Evolutionary conservation across 2,888 invertebrate species (phyloP), one percentile per base, ranked within the genome.

Genomic region (Thera britannica): DNA sequence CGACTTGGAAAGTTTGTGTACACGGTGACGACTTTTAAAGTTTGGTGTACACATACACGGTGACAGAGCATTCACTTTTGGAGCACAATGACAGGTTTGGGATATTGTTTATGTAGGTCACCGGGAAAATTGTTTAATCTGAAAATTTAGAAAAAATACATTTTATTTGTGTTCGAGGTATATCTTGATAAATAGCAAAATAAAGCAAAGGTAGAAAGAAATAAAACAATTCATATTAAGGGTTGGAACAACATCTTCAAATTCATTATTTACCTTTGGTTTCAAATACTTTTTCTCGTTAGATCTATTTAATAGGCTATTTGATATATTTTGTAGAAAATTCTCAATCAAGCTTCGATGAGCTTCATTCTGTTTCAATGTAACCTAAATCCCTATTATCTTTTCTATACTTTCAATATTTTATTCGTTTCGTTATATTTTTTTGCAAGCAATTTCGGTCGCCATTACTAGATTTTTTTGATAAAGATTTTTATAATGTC

Each of bases 161-260:
- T 41, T 41, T 23, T 41, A 7, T 41, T 41, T 3, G 41, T 41
- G 5, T 5, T 41, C 4, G 41, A 41, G 5, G 4, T 41, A 41
- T 41, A 7, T 41, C 7, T 2, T 41, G 4, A 41, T 7, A 41
- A 41, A 41, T 41, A 41, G 41, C 4, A 54, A n/a, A 12, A 51
- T 11, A 64, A 46, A 4, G 46, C 7, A 41, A 64, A 46, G 1
- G 23, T 23, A 23, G 23, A 23, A 23, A 23, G 23, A 23, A 23
- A 58, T 46, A 63, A 58, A 46, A n/a, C 8, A 34, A 48, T n/a
- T n/a, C n/a, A 11, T 36, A 36, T 11, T 11, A 48, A 38, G 49
- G 48, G 12, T n/a, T 41, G 5, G 41, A 49, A 65, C 59, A 55
- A 38, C 52, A 65, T 57, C 65, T 65, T 57, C 36, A 48, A 58